Conservation (phyloP, 2,888 invertebrate genomes). For the Tribolium freemani region DNA sequence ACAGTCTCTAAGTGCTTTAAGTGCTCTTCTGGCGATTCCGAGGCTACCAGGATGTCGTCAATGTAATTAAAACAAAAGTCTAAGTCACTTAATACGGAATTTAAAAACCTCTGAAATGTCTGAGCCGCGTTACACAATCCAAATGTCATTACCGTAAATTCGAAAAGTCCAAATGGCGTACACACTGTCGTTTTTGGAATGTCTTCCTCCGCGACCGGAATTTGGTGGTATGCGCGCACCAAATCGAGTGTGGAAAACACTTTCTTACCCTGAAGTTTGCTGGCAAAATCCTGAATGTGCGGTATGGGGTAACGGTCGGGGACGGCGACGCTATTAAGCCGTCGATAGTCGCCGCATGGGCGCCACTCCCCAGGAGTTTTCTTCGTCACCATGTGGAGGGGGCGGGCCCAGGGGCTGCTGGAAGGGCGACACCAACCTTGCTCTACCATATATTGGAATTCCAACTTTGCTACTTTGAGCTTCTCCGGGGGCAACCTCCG, state of each 20-base stretch:
- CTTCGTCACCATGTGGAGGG: slow-evolving; percentile 56
- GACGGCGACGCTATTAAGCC: background rate
- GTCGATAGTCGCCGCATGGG: slow-evolving; percentile 62
- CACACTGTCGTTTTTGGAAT: slow-evolving; percentile 55
- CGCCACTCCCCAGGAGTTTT: slow-evolving; percentile 51
- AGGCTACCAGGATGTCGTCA: slow-evolving; percentile 57
- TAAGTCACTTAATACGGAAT: slow-evolving; percentile 54
- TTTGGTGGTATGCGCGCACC: slow-evolving; percentile 53
- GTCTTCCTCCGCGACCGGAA: slow-evolving; percentile 54
- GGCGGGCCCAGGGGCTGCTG: slow-evolving; percentile 57
- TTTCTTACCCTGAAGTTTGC: slow-evolving; percentile 51
- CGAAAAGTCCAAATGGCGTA: slow-evolving; percentile 53
- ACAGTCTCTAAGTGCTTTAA: slow-evolving; percentile 50
- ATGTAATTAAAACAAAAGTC: slow-evolving; percentile 59
- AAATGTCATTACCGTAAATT: slow-evolving; percentile 60
- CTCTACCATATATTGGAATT: slow-evolving; percentile 55
- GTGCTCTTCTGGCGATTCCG: slow-evolving; percentile 46
- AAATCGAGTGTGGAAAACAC: slow-evolving; percentile 13
- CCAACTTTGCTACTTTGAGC: slow-evolving; percentile 52
- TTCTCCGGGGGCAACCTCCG: slow-evolving; percentile 57
- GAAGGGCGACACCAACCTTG: slow-evolving; percentile 49
- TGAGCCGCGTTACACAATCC: slow-evolving; percentile 65
- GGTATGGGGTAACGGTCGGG: slow-evolving; percentile 57
- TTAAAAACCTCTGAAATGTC: slow-evolving; percentile 64
- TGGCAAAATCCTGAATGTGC: slow-evolving; percentile 60